phyloP scores from a whole-genome alignment of 2,113 vertebrate genomes.

The Furnarius figulus region DNA sequence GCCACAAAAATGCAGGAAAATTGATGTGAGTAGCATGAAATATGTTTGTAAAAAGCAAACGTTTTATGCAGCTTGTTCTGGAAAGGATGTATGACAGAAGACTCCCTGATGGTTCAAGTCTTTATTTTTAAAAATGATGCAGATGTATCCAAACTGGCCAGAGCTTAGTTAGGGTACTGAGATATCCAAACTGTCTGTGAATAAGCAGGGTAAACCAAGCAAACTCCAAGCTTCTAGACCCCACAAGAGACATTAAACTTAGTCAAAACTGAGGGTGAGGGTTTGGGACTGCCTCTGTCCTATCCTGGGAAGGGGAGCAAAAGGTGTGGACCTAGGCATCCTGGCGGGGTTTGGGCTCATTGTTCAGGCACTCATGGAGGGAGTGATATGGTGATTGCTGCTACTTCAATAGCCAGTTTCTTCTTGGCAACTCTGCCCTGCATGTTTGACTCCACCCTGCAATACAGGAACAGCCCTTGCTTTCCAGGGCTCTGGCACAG shows the following conservation, averaged over 20 bases:
- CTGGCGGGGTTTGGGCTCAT: not conserved
- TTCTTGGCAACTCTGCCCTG: not conserved
- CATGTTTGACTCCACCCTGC: not conserved
- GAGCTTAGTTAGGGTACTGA: not conserved
- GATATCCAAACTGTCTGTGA: not conserved
- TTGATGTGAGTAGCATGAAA: not conserved
- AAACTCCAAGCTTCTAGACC: not conserved
- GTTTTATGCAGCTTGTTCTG: not conserved
- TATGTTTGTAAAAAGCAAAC: not conserved
- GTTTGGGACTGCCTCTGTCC: not conserved
- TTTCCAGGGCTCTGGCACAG: not conserved
- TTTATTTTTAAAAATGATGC: not conserved
- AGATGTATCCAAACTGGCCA: not conserved
- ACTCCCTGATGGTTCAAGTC: not conserved
- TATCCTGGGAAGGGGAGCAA: not conserved
- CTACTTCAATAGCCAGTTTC: not conserved
- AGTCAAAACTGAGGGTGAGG: accelerated
- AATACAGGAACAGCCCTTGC: not conserved
- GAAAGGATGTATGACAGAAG: not conserved
- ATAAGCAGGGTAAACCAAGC: not conserved
- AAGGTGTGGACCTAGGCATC: not conserved
- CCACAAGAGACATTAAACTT: not conserved
- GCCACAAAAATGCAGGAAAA: not conserved
- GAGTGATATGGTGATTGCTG: not conserved
- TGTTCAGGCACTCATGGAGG: not conserved